Base-by-base conservation (phyloP, 2,113 vertebrate species). In the Parus major region DNA sequence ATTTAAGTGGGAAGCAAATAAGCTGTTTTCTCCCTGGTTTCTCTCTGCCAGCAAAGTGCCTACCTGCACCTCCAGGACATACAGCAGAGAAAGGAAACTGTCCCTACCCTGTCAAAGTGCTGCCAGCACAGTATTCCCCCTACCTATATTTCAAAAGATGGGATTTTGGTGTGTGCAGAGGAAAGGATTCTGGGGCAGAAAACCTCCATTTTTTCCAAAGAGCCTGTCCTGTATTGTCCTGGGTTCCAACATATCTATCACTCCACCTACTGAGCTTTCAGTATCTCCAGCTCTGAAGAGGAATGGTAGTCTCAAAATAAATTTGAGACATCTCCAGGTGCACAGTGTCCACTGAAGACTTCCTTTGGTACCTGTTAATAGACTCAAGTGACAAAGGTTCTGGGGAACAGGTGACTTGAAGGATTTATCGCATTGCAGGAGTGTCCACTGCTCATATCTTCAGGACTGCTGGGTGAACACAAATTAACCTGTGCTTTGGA, bases 391-490 rank as follows among this genome's bases (percentile, higher is more conserved):
- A 57, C 53, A 72, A 5, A 33, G 27, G 3, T n/a, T 73, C 36
- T 41, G 46, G n/a, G 15, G 19, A 77, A 31, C 0, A 2, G 60
- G 47, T 61, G 44, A 41, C 28, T 47, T n/a, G 35, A 71, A 82
- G 28, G 4, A 53, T 73, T 69, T 31, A 33, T 9, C 0, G 0
- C 39, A 19, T 27, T 5, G 2, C 5, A 2, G 27, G 41, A 49
- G 5, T 5, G 15, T 22, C 20, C 4, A 1, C 29, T 63, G 33
- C 15, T 78, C 64, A 31, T 28, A 64, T 75, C 63, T 60, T 82
- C 2, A 1, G 4, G 9, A 56, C 36, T 5, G 15, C 31, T 20
- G 15, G 15, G 15, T 59, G 56, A 89, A 61, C 24, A 52, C 3
- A 3, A 57, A 59, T 53, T 35, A 56, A 63, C 17, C n/a, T 22